Evolutionary conservation across 2,113 vertebrate species (phyloP).

Genomic region (Megaptera novaeangliae): DNA sequence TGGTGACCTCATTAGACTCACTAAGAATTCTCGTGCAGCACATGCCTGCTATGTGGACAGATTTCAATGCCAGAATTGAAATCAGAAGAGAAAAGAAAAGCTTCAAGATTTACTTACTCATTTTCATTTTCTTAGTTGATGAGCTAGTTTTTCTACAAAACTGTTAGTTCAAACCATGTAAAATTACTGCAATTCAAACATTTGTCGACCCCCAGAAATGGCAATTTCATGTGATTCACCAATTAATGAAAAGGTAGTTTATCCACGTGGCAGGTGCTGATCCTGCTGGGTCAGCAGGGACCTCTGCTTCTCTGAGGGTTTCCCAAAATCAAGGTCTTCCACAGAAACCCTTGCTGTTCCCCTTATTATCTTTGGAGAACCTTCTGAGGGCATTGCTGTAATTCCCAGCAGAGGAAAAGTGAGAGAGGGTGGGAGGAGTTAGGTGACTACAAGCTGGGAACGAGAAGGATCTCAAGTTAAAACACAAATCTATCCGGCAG

Average conservation of each 20-base stretch:
- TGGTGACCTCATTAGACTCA: neutral
- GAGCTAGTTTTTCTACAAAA: neutral
- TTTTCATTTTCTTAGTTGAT: neutral
- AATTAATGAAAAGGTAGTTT: neutral
- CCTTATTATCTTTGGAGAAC: neutral
- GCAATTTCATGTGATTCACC: neutral
- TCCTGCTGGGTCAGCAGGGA: neutral
- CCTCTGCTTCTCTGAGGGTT: neutral
- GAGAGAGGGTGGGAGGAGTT: neutral
- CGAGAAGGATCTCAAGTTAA: constrained; percentile 33
- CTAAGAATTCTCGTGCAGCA: neutral
- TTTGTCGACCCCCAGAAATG: neutral
- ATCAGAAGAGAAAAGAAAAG: neutral
- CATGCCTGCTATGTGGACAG: neutral
- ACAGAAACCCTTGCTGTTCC: neutral
- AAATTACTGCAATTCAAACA: neutral
- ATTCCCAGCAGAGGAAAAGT: constrained; percentile 25
- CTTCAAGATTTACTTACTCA: neutral
- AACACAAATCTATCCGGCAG: constrained; percentile 31
- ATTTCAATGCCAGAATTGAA: neutral
- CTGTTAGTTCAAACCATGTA: neutral
- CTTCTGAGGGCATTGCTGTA: neutral
- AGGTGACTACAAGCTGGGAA: neutral
- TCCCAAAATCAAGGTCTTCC: neutral
- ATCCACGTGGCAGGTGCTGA: neutral